phyloP scores from a whole-genome alignment of 2,797 vertebrate species.

The Coreius guichenoti region DNA sequence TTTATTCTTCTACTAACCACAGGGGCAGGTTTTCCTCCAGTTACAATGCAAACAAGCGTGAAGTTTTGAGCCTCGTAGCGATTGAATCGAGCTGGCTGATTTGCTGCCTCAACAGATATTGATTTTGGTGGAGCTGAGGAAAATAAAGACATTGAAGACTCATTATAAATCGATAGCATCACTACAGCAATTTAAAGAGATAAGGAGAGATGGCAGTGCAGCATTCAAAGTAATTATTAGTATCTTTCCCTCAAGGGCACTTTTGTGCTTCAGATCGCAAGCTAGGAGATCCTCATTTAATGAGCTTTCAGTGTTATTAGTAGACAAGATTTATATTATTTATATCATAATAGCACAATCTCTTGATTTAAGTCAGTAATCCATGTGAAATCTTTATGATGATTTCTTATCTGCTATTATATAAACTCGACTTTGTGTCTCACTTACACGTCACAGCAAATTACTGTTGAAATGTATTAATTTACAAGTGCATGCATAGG shows the following conservation, averaged over 20 bases:
- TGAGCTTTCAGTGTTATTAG: slow-evolving; percentile 13
- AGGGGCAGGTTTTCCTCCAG: slow-evolving; percentile 90
- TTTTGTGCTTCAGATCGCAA: slow-evolving; percentile 23
- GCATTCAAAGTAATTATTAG: slow-evolving; percentile 35
- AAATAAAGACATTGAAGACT: slow-evolving; percentile 35
- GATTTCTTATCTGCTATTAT: slow-evolving; percentile 32
- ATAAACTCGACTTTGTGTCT: slow-evolving; percentile 33
- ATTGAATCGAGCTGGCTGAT: slow-evolving; percentile 87
- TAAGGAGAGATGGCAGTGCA: slow-evolving; percentile 15
- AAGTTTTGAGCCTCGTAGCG: slow-evolving; percentile 95
- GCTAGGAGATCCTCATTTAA: slow-evolving; percentile 31
- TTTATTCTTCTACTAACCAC: slow-evolving; percentile 77
- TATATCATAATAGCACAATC: slow-evolving; percentile 24
- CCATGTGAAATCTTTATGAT: slow-evolving; percentile 22
- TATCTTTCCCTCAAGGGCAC: slow-evolving; percentile 14
- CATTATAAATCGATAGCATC: slow-evolving; percentile 7
- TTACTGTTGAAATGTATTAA: slow-evolving; percentile 45
- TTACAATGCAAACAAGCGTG: slow-evolving; percentile 91
- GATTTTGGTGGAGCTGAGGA: slow-evolving; percentile 88
- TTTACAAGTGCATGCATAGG: slow-evolving; percentile 52
- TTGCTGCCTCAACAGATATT: slow-evolving; percentile 87
- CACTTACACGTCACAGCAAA: slow-evolving; percentile 44
- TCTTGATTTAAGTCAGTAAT: slow-evolving; percentile 27
- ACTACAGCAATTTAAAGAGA: slow-evolving; percentile 18
- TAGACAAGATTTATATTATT: slow-evolving; percentile 26